Base-by-base conservation (phyloP, 2,113 vertebrate species). In the Vulpes ferrilata region DNA sequence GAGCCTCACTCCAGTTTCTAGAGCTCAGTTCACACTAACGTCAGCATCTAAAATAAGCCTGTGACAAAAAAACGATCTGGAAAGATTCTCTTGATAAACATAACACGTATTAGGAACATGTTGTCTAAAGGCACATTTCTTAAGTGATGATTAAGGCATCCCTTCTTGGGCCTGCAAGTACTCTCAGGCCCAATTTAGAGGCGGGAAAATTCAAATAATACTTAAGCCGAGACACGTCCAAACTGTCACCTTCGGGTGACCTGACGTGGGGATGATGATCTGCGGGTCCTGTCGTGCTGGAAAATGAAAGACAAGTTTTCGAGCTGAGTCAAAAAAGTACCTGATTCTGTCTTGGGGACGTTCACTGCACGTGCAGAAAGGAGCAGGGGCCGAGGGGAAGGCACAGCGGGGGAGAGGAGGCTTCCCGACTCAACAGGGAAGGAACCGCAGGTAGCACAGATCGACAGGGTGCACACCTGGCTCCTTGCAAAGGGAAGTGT, bases 241-340 rank as follows among this genome's bases (percentile, higher is more conserved):
- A 92, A 93, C 12, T 53, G 55, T 94, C 57, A 53, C 74, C 93
- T 96, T 96, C 76, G 84, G 20, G 53, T 95, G 88, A 93, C 65
- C 27, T 8, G 88, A 20, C 7, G 53, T 73, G 32, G 35, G 23
- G 69, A 43, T 4, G 69, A 43, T 4, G 17, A 67, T 87, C 62
- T 83, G 19, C 59, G 80, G 80, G 86, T 43, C 62, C 11, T 16
- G 60, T 23, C 30, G 43, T 22, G 12, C 7, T 32, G 23, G 10
- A 78, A 96, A n/a, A 53, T 30, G 43, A 94, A 82, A 55, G 30
- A 73, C 27, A 48, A 60, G 32, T 57, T 55, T 93, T 93, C 51
- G 20, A 32, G 78, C 19, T 96, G 48, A 97, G 51, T 96, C 64
- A 90, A 35, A n/a, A n/a, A 83, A 4, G 30, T 30, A 55, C 74